Evolutionary conservation across 2,797 vertebrate genomes (phyloP), one percentile per base, ranked within the genome.

Genomic region (Chloroceryle amazona): DNA sequence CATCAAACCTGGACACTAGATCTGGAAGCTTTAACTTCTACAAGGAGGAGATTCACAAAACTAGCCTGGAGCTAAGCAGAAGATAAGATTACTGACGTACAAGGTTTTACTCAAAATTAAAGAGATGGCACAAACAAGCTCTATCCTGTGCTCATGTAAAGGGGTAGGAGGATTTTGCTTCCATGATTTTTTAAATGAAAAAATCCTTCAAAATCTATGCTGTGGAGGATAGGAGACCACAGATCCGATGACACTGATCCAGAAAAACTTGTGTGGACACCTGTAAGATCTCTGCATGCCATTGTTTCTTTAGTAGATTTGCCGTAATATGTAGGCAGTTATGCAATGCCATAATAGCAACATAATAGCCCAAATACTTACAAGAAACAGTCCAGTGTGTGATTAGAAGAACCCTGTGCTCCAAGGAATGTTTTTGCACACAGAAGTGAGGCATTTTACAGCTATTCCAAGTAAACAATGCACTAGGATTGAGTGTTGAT

Each of bases 41-140:
- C n/a, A 52, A 6, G 35, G 82, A 91, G 42, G 25, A 31, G 28
- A 86, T 23, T 79, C 47, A 80, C 51, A 94, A 94, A 91, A 83
- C 22, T 76, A 86, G 28, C 68, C 66, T 75, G 25, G 25, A 93
- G 79, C 62, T 75, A 79, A 79, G 42, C 37, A 81, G 70, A 89
- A 42, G 28, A 61, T 83, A 86, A 66, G 65, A 91, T 83, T 80
- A 70, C 42, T 0, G 0, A 76, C 58, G 39, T 79, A 73, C 46
- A 75, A 79, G 47, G 44, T 84, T 93, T 91, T 89, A 89, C n/a
- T 93, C 85, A 35, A 4, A 54, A 39, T 81, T 78, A 51, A 91
- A 84, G 67, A 68, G 42, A 51, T 3, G 78, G 41, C 35, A 78
- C 17, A 72, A 58, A 65, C 58, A 78, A 91, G 35, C 21, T 81